phyloP scores from a whole-genome alignment of 2,113 vertebrate species.

The Uropsilus gracilis region DNA sequence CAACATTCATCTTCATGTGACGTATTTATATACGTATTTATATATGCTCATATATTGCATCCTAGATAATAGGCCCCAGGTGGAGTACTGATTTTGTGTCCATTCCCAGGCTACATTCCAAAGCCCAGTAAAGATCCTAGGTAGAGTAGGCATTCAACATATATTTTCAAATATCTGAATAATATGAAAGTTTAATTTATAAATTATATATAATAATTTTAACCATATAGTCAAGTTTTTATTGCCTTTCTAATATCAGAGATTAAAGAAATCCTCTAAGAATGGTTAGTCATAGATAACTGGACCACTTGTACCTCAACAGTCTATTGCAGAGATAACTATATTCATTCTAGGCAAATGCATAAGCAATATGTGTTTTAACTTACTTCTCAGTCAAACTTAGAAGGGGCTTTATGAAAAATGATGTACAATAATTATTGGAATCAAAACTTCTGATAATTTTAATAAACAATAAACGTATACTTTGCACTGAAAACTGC shows the following conservation, averaged over 20 bases:
- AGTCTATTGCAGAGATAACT: background rate
- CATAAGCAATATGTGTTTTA: background rate
- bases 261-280: background rate
- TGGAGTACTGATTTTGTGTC: background rate
- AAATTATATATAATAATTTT: background rate
- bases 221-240: background rate
- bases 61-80: background rate
- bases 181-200: background rate
- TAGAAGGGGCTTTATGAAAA: background rate
- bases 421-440: background rate
- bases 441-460: background rate
- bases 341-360: background rate
- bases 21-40: background rate
- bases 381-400: background rate
- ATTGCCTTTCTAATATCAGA: background rate
- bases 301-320: background rate
- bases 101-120: background rate
- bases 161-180: background rate
- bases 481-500: background rate
- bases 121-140: background rate
- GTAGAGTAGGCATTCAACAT: background rate
- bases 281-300: background rate
- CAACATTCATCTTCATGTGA: background rate
- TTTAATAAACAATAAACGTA: background rate
- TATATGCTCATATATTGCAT: background rate